phyloP scores from a whole-genome alignment of 2,797 vertebrate species.

The Spinus olivaceus region DNA sequence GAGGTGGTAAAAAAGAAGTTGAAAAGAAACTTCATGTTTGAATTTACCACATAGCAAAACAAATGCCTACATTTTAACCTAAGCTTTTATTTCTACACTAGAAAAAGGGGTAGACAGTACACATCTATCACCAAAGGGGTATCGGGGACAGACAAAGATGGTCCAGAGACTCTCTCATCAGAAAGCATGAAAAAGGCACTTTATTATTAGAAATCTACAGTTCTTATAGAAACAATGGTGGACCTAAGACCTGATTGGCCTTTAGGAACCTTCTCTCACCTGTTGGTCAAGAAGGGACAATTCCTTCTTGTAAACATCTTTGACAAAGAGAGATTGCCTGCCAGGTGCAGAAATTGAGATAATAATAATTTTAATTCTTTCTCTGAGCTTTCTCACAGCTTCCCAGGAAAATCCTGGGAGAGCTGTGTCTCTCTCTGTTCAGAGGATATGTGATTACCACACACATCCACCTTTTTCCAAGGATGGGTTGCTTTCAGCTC shows the following conservation, averaged over 20 bases:
- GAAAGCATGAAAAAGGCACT: no score
- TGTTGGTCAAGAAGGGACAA: not conserved
- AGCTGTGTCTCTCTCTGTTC: not conserved
- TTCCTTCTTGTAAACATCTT: not conserved
- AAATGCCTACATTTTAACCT: not conserved
- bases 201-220: no score
- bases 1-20: not conserved
- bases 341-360: not conserved
- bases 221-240: no score
- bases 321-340: not conserved
- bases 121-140: not conserved
- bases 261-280: not conserved
- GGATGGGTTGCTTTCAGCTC: not conserved
- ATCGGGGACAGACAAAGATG: no score
- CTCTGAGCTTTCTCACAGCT: not conserved
- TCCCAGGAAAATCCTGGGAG: not conserved
- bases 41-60: not conserved
- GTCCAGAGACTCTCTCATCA: no score
- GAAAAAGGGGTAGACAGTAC: not conserved
- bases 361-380: not conserved
- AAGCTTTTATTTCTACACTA: not conserved
- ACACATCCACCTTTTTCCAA: not conserved
- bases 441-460: not conserved
- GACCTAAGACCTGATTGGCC: no score
- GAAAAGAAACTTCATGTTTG: not conserved